These are phyloP conservation scores for Notothenia coriiceps DNA, from an alignment of 2,113 vertebrate species.

Conservation along the genomic window DNA sequence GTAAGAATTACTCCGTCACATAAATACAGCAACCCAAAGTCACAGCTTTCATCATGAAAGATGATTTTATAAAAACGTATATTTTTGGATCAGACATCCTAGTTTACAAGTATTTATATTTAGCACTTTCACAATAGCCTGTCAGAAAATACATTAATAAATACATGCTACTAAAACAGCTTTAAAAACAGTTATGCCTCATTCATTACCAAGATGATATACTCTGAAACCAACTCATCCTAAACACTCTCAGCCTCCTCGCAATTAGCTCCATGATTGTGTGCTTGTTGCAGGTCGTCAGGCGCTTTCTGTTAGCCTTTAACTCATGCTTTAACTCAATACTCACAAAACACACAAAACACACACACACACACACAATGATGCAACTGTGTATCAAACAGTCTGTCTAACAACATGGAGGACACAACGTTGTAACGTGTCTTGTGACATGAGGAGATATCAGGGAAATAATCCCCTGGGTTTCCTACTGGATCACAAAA, in stretches of 20 bases:
- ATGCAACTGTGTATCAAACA: background rate
- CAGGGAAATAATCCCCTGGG: accelerated
- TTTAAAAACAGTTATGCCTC: too few relatives aligned
- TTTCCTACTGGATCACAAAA: background rate
- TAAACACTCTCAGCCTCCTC: background rate
- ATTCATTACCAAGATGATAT: background rate
- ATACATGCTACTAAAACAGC: background rate
- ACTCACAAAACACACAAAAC: background rate
- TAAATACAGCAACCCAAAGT: background rate
- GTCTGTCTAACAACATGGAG: background rate
- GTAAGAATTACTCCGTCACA: background rate
- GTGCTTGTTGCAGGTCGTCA: constrained; percentile 55
- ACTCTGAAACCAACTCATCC: background rate
- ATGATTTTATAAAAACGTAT: too few relatives aligned
- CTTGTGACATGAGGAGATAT: background rate
- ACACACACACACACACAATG: background rate
- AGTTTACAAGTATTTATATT: too few relatives aligned
- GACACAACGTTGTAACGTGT: background rate
- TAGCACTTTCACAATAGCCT: too few relatives aligned
- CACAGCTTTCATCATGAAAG: too few relatives aligned
- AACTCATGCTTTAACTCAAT: too few relatives aligned
- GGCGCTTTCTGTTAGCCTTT: constrained; percentile 53
- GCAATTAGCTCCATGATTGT: constrained; percentile 15
- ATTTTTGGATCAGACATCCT: too few relatives aligned
- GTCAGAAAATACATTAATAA: background rate